Percentiles rank a stretch among this genome's conserved stretches.
Conservation (phyloP, 1,140 invertebrate species). For the Lordiphosa collinella region DNA sequence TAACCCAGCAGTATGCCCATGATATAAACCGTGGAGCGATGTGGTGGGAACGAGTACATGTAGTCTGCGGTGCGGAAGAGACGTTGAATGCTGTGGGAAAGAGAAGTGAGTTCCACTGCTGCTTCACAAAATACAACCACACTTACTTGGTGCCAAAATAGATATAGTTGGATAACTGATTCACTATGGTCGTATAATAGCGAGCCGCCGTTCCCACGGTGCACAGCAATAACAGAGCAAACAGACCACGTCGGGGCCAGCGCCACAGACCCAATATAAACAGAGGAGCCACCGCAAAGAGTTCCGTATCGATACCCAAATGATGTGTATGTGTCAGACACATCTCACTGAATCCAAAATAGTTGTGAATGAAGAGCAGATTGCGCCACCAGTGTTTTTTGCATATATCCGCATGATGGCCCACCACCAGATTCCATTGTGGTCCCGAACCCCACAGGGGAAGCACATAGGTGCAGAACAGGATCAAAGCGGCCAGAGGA, state of each 20-base stretch:
- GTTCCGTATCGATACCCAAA: constrained; percentile 91
- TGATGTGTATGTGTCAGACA: constrained; percentile 87
- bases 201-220: constrained; percentile 82
- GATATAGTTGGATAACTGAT: constrained; percentile 83
- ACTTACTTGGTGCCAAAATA: constrained; percentile 86
- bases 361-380: constrained; percentile 84
- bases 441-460: constrained; percentile 83
- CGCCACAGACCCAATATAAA: constrained; percentile 84
- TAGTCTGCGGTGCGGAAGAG: constrained; percentile 86
- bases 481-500: constrained; percentile 82
- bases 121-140: no score
- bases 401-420: constrained; percentile 83
- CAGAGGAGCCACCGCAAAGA: constrained; percentile 87
- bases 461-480: constrained; percentile 84
- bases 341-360: constrained; percentile 85
- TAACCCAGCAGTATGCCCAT: constrained; percentile 86
- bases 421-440: constrained; percentile 84
- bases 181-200: constrained; percentile 82
- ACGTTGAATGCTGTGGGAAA: constrained; percentile 82
- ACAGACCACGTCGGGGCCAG: constrained; percentile 81
- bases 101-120: no score
- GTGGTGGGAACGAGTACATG: constrained; percentile 86
- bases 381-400: constrained; percentile 84
- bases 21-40: constrained; percentile 86
- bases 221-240: constrained; percentile 80